phyloP scores from a whole-genome alignment of 2,113 vertebrate genomes.

The Cottus gobio region DNA sequence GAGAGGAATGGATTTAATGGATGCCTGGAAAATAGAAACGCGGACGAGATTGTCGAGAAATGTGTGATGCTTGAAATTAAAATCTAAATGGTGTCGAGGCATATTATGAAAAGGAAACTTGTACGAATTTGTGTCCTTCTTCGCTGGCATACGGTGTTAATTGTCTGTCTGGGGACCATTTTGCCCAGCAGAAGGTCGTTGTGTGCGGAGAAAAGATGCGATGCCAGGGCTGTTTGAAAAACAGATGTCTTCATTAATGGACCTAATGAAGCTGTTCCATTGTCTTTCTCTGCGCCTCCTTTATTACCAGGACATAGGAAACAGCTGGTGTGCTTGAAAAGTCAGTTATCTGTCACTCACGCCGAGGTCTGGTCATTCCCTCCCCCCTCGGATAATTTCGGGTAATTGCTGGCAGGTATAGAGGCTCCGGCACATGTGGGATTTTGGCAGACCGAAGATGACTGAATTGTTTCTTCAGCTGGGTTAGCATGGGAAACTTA shows the following conservation, averaged over 20 bases:
- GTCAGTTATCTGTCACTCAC: slow-evolving; percentile 58
- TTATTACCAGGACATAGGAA: slow-evolving; percentile 42
- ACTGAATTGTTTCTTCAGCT: slow-evolving; percentile 38
- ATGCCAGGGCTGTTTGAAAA: slow-evolving; percentile 44
- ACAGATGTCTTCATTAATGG: slow-evolving; percentile 69
- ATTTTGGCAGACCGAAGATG: slow-evolving; percentile 16
- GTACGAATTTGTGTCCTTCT: not conserved
- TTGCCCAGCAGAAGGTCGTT: slow-evolving; percentile 59
- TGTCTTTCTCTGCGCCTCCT: slow-evolving; percentile 57
- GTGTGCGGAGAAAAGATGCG: slow-evolving; percentile 13
- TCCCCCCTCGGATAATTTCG: slow-evolving; percentile 27
- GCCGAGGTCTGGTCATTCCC: slow-evolving; percentile 2
- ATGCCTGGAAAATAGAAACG: slow-evolving; percentile 15
- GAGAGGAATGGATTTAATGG: slow-evolving; percentile 22
- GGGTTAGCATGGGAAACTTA: not conserved
- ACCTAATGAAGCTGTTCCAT: slow-evolving; percentile 56
- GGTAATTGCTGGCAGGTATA: slow-evolving; percentile 59
- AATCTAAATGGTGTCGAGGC: not conserved
- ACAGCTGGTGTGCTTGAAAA: slow-evolving; percentile 59
- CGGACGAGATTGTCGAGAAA: not conserved
- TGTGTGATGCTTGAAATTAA: not conserved
- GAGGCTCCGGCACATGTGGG: slow-evolving; percentile 9
- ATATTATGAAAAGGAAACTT: slow-evolving; percentile 9
- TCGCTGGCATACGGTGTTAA: slow-evolving; percentile 54
- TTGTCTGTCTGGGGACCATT: slow-evolving; percentile 37